Evolutionary conservation across 2,113 vertebrate genomes (phyloP).

Genomic region (Phocoena phocoena): DNA sequence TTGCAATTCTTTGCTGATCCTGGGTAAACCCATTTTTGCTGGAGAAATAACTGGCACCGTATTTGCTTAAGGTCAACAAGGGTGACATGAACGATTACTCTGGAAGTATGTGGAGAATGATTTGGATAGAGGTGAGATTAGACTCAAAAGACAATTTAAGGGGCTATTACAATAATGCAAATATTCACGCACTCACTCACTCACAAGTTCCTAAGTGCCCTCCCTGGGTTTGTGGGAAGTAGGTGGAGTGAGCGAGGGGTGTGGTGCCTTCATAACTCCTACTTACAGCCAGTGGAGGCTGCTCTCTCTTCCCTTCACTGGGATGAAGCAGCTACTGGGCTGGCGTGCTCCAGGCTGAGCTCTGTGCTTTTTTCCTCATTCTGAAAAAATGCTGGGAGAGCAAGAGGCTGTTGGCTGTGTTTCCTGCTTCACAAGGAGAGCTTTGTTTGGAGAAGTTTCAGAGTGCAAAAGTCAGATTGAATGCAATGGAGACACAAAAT

Average conservation of each 20-base stretch:
- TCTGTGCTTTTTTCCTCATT: background rate
- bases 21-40: background rate
- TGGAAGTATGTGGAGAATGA: background rate
- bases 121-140: background rate
- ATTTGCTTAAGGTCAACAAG: background rate
- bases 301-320: background rate
- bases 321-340: background rate
- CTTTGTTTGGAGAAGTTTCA: slow-evolving; percentile 73
- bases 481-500: slow-evolving; percentile 71
- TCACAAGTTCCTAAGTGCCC: background rate
- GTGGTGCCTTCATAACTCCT: accelerated
- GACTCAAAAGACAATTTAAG: background rate
- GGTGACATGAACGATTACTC: background rate
- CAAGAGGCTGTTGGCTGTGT: slow-evolving; percentile 38
- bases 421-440: slow-evolving; percentile 61
- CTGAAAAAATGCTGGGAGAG: background rate
- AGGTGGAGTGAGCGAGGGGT: background rate
- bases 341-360: background rate
- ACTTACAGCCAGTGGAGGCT: background rate
- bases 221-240: background rate
- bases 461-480: slow-evolving; percentile 70
- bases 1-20: background rate
- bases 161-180: background rate
- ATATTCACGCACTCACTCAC: background rate
- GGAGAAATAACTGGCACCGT: background rate